Percentiles rank a stretch among this genome's conserved stretches.
These are phyloP conservation scores for Anarsia innoxiella DNA, from an alignment of 2,888 invertebrate species.

Conservation along the genomic window DNA sequence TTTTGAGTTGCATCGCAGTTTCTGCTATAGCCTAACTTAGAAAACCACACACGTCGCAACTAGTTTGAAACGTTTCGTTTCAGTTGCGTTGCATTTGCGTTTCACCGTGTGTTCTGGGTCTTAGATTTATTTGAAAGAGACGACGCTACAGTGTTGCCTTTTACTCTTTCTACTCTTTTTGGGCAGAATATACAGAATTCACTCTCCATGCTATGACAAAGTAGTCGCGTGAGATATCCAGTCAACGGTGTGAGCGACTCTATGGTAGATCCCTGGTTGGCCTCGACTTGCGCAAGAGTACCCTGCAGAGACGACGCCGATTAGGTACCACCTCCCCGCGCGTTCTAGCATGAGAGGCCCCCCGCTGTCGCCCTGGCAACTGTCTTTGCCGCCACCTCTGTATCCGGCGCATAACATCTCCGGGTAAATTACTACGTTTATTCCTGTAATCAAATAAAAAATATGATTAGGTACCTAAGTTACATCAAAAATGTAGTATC, in stretches of 20 bases:
- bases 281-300: constrained; percentile 95
- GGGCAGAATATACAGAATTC: no score
- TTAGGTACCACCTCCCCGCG: constrained; percentile 91
- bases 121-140: no score
- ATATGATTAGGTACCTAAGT: no score
- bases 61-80: no score
- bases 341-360: constrained; percentile 93
- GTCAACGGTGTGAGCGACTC: constrained; percentile 94
- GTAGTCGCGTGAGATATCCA: constrained; percentile 85
- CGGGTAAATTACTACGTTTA: constrained; percentile 92
- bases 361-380: constrained; percentile 87
- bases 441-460: constrained; percentile 69
- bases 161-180: no score
- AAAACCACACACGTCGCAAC: no score
- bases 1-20: no score
- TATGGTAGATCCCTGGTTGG: constrained; percentile 95
- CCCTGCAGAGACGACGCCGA: constrained; percentile 94
- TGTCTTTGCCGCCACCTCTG: constrained; percentile 89
- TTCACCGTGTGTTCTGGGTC: no score
- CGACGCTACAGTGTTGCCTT: no score
- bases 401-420: constrained; percentile 98
- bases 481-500: no score
- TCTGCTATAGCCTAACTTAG: no score
- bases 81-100: no score
- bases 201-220: constrained; percentile 55